Evolutionary conservation across 2,113 vertebrate genomes (phyloP), one percentile per base, ranked within the genome.

Genomic region (Polypterus senegalus): DNA sequence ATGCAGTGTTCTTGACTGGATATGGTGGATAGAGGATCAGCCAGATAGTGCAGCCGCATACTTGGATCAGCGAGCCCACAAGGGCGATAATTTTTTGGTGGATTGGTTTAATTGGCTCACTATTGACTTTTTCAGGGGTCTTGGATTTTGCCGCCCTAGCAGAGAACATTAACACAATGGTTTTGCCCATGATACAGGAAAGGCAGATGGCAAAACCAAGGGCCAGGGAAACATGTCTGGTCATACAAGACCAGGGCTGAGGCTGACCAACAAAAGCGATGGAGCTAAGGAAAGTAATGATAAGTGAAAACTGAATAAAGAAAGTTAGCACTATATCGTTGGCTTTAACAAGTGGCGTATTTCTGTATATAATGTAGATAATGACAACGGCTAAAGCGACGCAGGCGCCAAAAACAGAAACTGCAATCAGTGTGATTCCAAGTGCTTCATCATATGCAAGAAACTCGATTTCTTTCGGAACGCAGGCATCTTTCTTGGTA

Each of bases 401-500:
- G 0, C 86, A 77, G 0, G 81, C 86, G 9, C 90, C 89, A 4
- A 86, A 81, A n/a, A 82, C 71, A 1, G 89, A 79, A n/a, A 92
- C 83, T 58, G 67, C 81, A 2, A 89, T 89, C 55, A 93, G 72
- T 0, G 81, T 86, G 66, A 89, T 88, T 3, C 89, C 90, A 67
- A 93, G 72, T 1, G 88, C 79, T 62, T 92, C 88, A 6, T 80
- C 71, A 4, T 88, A 91, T 61, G 77, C 86, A 47, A 92, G 79
- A 70, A 86, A 93, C 72, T 92, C 89, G 7, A 91, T 88, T 63
- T 82, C 82, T 65, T 91, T 90, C 10, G 78, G 78, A 3, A 89
- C 69, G 49, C 88, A 90, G 62, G 79, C 10, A 1, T 82, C 86
- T 48, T 77, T 87, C 27, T 80, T 77, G 0, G 69, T 61, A 46